Evolutionary conservation across 2,888 invertebrate species (phyloP).

Genomic region (Argyra leucocephala): DNA sequence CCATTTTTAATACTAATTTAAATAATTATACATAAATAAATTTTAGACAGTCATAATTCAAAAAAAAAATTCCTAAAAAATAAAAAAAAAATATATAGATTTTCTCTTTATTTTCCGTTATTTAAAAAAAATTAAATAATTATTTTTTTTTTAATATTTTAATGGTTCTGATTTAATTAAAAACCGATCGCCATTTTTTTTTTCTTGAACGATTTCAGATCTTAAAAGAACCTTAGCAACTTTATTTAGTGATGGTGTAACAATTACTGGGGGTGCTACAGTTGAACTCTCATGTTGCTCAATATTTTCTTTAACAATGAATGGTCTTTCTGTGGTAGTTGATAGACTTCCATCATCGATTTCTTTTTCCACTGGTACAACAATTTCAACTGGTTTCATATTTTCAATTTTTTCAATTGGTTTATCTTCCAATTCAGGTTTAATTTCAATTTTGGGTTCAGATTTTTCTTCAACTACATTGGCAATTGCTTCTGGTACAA

Average conservation of each 20-base stretch:
- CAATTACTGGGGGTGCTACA: background rate
- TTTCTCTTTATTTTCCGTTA: no score
- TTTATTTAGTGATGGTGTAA: background rate
- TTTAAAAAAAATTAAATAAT: background rate
- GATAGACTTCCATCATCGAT: background rate
- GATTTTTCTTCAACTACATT: background rate
- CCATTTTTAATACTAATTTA: background rate
- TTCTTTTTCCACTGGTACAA: background rate
- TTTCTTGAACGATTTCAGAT: slow-evolving; percentile 15
- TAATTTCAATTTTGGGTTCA: background rate
- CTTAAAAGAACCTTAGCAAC: background rate
- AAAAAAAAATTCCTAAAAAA: no score
- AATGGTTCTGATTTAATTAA: slow-evolving; percentile 12
- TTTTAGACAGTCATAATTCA: background rate
- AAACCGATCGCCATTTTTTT: slow-evolving; percentile 14
- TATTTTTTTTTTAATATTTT: background rate
- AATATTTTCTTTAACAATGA: background rate
- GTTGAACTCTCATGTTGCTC: background rate
- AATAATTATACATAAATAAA: background rate
- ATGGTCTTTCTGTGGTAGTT: background rate
- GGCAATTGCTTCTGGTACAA: background rate
- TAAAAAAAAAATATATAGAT: no score
- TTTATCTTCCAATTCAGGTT: background rate
- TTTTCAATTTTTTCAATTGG: background rate
- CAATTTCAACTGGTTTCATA: background rate